Conservation (phyloP, 2,888 invertebrate genomes). For the Plebejus melissa region DNA sequence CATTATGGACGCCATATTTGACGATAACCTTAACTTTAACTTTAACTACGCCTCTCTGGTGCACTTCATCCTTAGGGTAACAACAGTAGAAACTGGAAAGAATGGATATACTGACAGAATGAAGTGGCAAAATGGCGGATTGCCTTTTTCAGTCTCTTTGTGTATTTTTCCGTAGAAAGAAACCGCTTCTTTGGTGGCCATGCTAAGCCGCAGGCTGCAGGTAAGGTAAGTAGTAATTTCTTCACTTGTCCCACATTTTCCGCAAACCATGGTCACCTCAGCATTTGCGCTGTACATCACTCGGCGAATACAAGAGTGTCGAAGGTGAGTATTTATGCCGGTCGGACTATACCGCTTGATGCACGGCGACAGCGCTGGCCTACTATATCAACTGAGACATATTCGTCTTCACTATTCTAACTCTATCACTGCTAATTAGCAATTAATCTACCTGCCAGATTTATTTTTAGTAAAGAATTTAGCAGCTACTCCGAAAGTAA, state of each 20-base stretch:
- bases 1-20: no score
- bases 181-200: no score
- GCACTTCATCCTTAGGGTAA: no score
- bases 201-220: no score
- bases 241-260: background rate
- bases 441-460: background rate
- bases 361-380: constrained; percentile 1
- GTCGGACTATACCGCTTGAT: background rate
- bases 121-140: no score
- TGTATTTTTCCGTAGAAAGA: no score
- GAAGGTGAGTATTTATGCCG: constrained; percentile 2
- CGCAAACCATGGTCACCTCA: background rate
- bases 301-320: constrained; percentile 4
- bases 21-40: no score
- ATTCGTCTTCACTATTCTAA: background rate
- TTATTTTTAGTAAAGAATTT: background rate
- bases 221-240: background rate
- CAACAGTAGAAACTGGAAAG: no score
- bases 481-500: background rate
- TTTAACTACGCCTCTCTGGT: no score
- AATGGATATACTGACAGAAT: no score
- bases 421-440: constrained; percentile 6
- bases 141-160: no score
- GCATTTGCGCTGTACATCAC: background rate
- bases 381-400: background rate